phyloP scores from a whole-genome alignment of 2,888 invertebrate species.

The Nemotelus pantherinus region DNA sequence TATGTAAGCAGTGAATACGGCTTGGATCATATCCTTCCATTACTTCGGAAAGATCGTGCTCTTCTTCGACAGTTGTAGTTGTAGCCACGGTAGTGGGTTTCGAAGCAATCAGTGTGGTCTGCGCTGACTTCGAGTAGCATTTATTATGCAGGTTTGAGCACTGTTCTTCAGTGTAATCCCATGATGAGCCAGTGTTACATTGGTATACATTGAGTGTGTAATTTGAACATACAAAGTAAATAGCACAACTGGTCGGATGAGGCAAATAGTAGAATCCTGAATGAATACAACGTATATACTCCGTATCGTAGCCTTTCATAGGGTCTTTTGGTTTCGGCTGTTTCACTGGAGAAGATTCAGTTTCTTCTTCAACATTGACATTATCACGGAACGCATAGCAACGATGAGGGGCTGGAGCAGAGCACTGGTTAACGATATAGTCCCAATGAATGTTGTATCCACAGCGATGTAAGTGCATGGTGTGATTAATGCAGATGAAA shows the following conservation, averaged over 20 bases:
- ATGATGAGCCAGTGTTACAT: conserved; percentile 57
- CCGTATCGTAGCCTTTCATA: conserved; percentile 57
- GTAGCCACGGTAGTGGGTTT: background rate
- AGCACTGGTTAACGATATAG: conserved; percentile 57
- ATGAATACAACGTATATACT: conserved; percentile 58
- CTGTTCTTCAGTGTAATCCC: conserved; percentile 57
- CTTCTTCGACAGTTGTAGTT: conserved; percentile 40
- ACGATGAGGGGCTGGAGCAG: conserved; percentile 47
- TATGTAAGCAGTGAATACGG: conserved; percentile 58
- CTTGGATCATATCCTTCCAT: conserved; percentile 57
- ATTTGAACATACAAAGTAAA: conserved; percentile 57
- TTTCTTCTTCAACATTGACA: conserved; percentile 34
- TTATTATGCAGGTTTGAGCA: conserved; percentile 51
- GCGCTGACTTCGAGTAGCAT: conserved; percentile 1
- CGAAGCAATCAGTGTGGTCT: background rate
- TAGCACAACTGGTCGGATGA: conserved; percentile 58
- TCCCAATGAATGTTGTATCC: conserved; percentile 59
- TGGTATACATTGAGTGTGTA: conserved; percentile 58
- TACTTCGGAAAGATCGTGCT: conserved; percentile 55
- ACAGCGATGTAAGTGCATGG: conserved; percentile 59
- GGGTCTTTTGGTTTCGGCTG: conserved; percentile 49
- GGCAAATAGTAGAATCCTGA: conserved; percentile 60
- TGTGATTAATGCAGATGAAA: conserved; percentile 60
- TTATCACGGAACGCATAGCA: conserved; percentile 31
- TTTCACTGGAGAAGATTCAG: conserved; percentile 44